Conservation (phyloP, 92 coral and sea anemone species). For the Anthopleura xanthogrammica region DNA sequence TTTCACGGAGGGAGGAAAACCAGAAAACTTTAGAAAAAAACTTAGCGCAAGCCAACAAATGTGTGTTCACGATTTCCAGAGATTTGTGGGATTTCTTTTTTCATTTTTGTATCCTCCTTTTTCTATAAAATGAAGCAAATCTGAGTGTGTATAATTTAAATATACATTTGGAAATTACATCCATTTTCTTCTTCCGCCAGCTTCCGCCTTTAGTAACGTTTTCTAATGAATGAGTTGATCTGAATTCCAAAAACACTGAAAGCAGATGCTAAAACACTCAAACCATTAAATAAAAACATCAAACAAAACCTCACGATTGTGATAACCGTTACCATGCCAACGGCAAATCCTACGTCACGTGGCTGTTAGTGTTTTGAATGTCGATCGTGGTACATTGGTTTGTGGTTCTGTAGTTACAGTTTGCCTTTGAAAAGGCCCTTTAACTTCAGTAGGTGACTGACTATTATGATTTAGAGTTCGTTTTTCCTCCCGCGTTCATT, state of each 20-base stretch:
- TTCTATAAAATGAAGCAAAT: too few species aligned
- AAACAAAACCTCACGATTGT: background rate
- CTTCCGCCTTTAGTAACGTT: background rate
- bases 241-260: background rate
- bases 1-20: too few species aligned
- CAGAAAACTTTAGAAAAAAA: too few species aligned
- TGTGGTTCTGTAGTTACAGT: background rate
- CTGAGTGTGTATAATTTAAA: too few species aligned
- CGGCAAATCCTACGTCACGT: constrained; percentile 31
- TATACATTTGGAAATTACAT: background rate
- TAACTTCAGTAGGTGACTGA: background rate
- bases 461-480: background rate
- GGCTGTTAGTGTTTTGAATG: constrained; percentile 14
- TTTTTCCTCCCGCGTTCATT: background rate
- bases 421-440: constrained; percentile 1
- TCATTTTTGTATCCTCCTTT: too few species aligned
- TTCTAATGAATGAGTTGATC: background rate
- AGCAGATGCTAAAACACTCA: constrained; percentile 10
- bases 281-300: background rate
- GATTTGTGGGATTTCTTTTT: too few species aligned
- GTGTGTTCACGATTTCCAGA: too few species aligned
- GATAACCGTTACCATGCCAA: constrained; percentile 14
- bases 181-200: background rate
- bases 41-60: too few species aligned
- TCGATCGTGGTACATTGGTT: background rate